These are phyloP conservation scores for Panthera uncia DNA, from an alignment of 2,113 vertebrate species.

Conservation along the genomic window DNA sequence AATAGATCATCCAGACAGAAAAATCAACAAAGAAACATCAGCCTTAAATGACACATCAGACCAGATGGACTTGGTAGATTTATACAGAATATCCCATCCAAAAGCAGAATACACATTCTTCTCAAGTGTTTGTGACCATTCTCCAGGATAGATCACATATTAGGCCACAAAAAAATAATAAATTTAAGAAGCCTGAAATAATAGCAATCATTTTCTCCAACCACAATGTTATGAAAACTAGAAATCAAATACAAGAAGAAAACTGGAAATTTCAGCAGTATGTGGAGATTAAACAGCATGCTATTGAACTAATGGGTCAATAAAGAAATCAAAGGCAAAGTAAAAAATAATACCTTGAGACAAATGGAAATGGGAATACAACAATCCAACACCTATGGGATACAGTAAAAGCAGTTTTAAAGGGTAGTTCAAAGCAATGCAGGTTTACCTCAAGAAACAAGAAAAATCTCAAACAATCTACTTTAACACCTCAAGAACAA, in stretches of 20 bases:
- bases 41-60: not conserved
- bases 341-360: not conserved
- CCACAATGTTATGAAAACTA: not conserved
- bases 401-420: not conserved
- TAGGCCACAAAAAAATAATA: not conserved
- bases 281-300: not conserved
- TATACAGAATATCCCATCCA: not conserved
- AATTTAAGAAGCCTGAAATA: not conserved
- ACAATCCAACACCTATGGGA: not conserved
- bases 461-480: not conserved
- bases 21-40: not conserved
- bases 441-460: not conserved
- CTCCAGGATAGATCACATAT: not conserved
- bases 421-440: not conserved
- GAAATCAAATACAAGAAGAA: not conserved
- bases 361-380: not conserved
- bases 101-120: not conserved
- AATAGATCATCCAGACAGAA: not conserved
- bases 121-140: not conserved
- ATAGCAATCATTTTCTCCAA: not conserved
- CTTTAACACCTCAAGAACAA: not conserved
- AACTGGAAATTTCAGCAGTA: not conserved
- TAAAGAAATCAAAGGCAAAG: not conserved
- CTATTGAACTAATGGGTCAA: not conserved
- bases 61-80: not conserved